Conservation (phyloP, 2,888 invertebrate genomes). For the Acronicta leporina region DNA sequence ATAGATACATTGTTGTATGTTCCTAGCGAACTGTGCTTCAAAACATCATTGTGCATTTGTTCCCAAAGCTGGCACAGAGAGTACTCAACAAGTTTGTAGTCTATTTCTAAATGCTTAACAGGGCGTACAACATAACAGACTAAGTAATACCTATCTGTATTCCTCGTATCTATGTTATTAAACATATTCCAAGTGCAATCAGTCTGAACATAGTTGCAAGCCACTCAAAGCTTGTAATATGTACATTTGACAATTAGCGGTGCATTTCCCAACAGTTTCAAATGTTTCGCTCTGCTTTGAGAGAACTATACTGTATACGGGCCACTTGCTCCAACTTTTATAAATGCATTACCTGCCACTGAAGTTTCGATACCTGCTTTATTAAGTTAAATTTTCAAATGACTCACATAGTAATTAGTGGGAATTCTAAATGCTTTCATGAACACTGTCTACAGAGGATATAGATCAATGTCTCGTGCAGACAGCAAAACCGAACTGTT, state of each 20-base stretch:
- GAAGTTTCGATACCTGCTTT: conserved; percentile 13
- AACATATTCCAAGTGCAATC: conserved; percentile 12
- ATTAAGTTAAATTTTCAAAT: conserved; percentile 20
- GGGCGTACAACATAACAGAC: neutral
- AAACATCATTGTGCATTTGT: neutral
- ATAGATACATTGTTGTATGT: too few relatives aligned
- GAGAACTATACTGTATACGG: conserved; percentile 27
- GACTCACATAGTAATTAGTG: conserved; percentile 2
- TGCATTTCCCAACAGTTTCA: conserved; percentile 31
- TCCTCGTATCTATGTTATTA: conserved; percentile 10
- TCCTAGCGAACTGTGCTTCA: too few relatives aligned
- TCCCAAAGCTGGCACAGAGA: neutral
- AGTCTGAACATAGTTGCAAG: conserved; percentile 22
- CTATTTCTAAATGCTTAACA: neutral
- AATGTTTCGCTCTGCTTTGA: conserved; percentile 44
- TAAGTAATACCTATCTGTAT: neutral
- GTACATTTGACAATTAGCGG: conserved; percentile 43
- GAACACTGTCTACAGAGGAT: neutral
- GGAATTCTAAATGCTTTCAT: neutral
- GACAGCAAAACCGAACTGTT: neutral
- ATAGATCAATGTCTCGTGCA: neutral
- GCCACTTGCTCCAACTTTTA: conserved; percentile 36
- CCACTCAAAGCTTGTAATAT: conserved; percentile 26
- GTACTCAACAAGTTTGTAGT: neutral
- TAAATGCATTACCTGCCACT: conserved; percentile 28